Conservation (phyloP, 2,888 invertebrate genomes). For the Bellardia pandia region DNA sequence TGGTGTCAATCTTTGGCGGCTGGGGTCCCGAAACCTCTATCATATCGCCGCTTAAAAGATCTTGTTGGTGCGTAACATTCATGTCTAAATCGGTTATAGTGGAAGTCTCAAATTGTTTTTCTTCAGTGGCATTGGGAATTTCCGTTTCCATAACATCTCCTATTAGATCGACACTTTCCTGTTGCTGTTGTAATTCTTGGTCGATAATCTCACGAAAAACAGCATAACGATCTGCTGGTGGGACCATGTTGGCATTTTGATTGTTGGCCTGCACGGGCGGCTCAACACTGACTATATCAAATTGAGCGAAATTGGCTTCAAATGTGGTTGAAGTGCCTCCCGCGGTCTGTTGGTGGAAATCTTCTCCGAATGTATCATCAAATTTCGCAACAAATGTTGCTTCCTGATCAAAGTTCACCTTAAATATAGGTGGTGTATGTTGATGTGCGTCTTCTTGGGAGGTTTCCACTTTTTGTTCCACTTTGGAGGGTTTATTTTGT, state of each 20-base stretch:
- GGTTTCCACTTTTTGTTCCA: slow-evolving; percentile 67
- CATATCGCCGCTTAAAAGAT: slow-evolving; percentile 68
- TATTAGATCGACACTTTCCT: slow-evolving; percentile 80
- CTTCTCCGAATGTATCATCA: slow-evolving; percentile 87
- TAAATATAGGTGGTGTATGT: slow-evolving; percentile 79
- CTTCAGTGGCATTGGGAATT: not conserved
- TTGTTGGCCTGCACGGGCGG: slow-evolving; percentile 75
- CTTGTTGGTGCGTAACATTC: slow-evolving; percentile 50
- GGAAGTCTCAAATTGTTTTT: slow-evolving; percentile 53
- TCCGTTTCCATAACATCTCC: slow-evolving; percentile 76
- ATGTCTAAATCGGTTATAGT: slow-evolving; percentile 75
- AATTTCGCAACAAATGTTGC: slow-evolving; percentile 86
- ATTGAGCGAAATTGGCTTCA: slow-evolving; percentile 89
- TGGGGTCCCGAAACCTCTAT: slow-evolving; percentile 65
- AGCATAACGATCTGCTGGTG: slow-evolving; percentile 92
- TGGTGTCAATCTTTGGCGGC: slow-evolving; percentile 84
- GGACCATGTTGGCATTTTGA: slow-evolving; percentile 79
- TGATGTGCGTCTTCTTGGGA: slow-evolving; percentile 53
- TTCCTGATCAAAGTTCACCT: slow-evolving; percentile 83
- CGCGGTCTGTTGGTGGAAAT: slow-evolving; percentile 73
- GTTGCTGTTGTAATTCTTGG: slow-evolving; percentile 88
- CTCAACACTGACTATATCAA: slow-evolving; percentile 79
- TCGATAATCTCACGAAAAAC: slow-evolving; percentile 94
- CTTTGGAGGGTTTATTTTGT: slow-evolving; percentile 79
- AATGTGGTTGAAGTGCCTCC: slow-evolving; percentile 82